Evolutionary conservation across 2,888 invertebrate genomes (phyloP), one percentile per base, ranked within the genome.

Genomic region (Caradrina clavipalpis): DNA sequence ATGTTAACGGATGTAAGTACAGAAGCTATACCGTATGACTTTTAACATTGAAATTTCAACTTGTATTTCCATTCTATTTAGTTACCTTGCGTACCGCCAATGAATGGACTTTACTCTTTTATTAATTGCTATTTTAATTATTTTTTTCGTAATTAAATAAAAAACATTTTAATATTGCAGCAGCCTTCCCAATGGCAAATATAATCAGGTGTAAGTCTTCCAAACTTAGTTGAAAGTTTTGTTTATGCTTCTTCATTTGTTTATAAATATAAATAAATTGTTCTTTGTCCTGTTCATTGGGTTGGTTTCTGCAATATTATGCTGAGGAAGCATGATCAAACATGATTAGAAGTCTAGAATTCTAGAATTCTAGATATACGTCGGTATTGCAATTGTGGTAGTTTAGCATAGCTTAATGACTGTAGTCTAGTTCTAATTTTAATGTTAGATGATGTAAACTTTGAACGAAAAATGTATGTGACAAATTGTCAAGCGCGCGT

Each of bases 81-180:
- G n/a, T n/a, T n/a, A n/a, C n/a, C n/a, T n/a, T n/a, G n/a, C n/a
- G n/a, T n/a, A n/a, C n/a, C n/a, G n/a, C n/a, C n/a, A n/a, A n/a
- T n/a, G n/a, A n/a, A n/a, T n/a, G n/a, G n/a, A n/a, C n/a, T n/a
- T n/a, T n/a, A n/a, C n/a, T n/a, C n/a, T n/a, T n/a, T n/a, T n/a
- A n/a, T n/a, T n/a, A n/a, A n/a, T n/a, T n/a, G n/a, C n/a, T 10
- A 54, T 54, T 2, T 31, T 8, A 26, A 54, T 54, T 21, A 31
- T 17, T 10, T 17, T 42, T 57, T 21, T 15, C 19, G 13, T n/a
- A 6, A 22, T 45, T 58, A 42, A 71, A 19, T 21, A 0, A 10
- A 19, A 13, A 26, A 50, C 1, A 67, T 71, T 79, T 68, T 76
- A 73, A 88, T 87, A 89, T 94, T 94, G 90, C 94, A 94, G 94